phyloP scores from a whole-genome alignment of 1,140 invertebrate genomes.

The Frieseomelitta varia region DNA sequence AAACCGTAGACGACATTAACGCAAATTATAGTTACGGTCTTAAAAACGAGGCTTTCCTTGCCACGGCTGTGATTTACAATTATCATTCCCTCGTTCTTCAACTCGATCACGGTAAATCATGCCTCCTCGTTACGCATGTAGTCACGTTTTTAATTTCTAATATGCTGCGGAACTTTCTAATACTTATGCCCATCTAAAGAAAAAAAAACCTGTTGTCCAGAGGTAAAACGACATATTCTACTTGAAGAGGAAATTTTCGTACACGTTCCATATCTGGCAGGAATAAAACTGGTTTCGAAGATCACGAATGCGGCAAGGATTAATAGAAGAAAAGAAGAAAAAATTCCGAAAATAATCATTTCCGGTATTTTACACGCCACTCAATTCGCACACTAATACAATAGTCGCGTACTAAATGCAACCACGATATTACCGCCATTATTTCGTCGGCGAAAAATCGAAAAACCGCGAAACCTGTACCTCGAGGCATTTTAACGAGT shows the following conservation, averaged over 20 bases:
- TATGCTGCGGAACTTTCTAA: neutral
- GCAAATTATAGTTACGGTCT: neutral
- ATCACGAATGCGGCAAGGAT: neutral
- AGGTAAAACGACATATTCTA: neutral
- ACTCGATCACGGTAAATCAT: slow-evolving; percentile 2
- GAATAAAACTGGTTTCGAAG: neutral
- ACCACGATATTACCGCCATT: neutral
- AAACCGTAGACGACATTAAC: slow-evolving; percentile 5
- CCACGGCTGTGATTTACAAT: neutral
- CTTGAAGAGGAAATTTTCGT: neutral
- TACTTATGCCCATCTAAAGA: no score
- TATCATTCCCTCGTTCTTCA: slow-evolving; percentile 10
- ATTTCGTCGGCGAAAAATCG: neutral
- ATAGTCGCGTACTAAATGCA: neutral
- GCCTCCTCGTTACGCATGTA: neutral
- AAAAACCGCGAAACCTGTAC: neutral
- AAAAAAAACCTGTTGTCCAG: neutral
- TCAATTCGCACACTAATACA: neutral
- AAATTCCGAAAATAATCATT: neutral
- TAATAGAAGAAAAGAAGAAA: neutral
- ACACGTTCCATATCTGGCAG: neutral
- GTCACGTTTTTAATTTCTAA: neutral
- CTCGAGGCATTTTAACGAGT: neutral
- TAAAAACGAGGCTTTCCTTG: neutral
- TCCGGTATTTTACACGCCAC: neutral